These are phyloP conservation scores for Poecilia wingei DNA, from an alignment of 2,797 vertebrate species.

Conservation along the genomic window DNA sequence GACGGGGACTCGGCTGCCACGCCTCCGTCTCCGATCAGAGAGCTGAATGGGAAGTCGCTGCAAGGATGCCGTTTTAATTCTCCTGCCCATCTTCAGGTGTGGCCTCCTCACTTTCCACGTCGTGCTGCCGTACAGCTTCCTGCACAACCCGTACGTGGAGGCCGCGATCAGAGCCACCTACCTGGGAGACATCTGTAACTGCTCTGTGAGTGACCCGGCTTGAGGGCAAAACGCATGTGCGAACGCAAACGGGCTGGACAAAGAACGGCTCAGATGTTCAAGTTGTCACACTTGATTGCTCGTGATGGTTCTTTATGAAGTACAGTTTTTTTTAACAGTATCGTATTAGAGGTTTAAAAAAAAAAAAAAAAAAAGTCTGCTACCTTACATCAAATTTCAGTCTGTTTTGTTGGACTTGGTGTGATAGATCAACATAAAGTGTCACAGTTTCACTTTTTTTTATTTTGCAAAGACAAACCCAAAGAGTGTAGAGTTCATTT, in stretches of 20 bases:
- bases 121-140: slow-evolving; percentile 87
- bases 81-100: slow-evolving; percentile 74
- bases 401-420: neutral
- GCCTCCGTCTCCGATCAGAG: neutral
- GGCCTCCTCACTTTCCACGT: slow-evolving; percentile 89
- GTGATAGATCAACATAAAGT: neutral
- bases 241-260: no score
- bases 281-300: neutral
- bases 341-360: neutral
- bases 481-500: neutral
- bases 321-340: neutral
- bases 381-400: neutral
- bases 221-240: neutral
- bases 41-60: no score
- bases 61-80: neutral
- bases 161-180: slow-evolving; percentile 86
- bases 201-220: slow-evolving; percentile 74
- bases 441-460: neutral
- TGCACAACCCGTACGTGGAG: slow-evolving; percentile 85
- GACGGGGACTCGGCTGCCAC: neutral
- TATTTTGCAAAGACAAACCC: neutral
- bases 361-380: no score
- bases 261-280: neutral
- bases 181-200: slow-evolving; percentile 85
- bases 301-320: neutral